A percentile compares a stretch with the other conserved stretches of the same genome.
These are phyloP conservation scores for Sorex maritimensis DNA, from an alignment of 2,797 vertebrate species.

Conservation along the genomic window DNA sequence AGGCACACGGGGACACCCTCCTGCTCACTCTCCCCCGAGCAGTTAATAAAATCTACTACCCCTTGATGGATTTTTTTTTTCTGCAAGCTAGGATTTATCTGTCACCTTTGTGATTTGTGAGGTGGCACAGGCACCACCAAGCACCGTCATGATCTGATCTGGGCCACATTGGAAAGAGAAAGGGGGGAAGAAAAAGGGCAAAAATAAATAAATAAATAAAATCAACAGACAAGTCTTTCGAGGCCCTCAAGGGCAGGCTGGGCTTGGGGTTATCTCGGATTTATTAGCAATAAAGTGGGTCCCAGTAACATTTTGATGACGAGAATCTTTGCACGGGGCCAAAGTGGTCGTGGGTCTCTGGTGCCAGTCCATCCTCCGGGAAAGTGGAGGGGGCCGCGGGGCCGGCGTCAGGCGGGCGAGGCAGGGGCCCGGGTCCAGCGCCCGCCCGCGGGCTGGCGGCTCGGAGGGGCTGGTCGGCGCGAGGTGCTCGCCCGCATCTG, in stretches of 20 bases:
- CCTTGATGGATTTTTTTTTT: constrained; percentile 87
- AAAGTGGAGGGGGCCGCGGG: constrained; percentile 80
- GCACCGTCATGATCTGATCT: constrained; percentile 80
- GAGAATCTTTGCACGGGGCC: constrained; percentile 81
- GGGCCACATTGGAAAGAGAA: constrained; percentile 63
- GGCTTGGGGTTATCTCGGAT: constrained; percentile 83
- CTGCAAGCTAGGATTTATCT: constrained; percentile 89
- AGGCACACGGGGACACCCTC: constrained; percentile 71
- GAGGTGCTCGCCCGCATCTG: constrained; percentile 89
- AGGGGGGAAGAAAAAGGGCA: constrained; percentile 35
- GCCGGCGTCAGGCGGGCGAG: constrained; percentile 85
- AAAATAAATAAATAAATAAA: background rate
- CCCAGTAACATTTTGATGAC: constrained; percentile 91
- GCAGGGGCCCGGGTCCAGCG: constrained; percentile 81
- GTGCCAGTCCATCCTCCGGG: constrained; percentile 82
- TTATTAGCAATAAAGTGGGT: constrained; percentile 89
- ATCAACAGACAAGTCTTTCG: constrained; percentile 42
- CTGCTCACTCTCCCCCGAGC: constrained; percentile 83
- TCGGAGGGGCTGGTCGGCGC: constrained; percentile 86
- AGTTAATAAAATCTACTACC: constrained; percentile 90
- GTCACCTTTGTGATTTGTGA: constrained; percentile 88
- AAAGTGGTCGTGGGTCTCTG: constrained; percentile 80
- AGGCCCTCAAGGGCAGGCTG: constrained; percentile 76
- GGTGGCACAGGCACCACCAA: constrained; percentile 85
- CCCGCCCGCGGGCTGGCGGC: constrained; percentile 72